Conservation (phyloP, 2,113 vertebrate genomes). For the Pangasianodon hypophthalmus region DNA sequence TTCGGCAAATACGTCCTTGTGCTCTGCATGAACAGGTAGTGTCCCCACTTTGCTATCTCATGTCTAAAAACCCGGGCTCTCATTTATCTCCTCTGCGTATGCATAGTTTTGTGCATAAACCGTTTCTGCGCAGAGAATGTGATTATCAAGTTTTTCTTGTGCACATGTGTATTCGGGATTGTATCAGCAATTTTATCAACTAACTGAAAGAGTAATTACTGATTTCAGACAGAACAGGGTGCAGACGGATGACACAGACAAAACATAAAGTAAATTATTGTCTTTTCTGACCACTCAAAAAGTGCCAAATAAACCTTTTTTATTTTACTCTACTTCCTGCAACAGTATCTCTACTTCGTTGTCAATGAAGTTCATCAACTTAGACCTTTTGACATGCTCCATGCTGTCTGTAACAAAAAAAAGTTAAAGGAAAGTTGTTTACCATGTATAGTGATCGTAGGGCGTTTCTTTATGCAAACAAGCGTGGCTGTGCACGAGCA, state of each 20-base stretch:
- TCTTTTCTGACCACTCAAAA: not conserved
- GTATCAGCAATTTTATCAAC: not conserved
- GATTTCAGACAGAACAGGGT: too few species aligned
- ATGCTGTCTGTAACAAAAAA: not conserved
- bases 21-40: not conserved
- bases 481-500: not conserved
- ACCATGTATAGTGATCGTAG: not conserved
- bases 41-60: too few species aligned
- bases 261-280: not conserved
- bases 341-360: not conserved
- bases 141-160: not conserved
- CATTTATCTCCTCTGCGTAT: too few species aligned
- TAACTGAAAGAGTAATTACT: not conserved
- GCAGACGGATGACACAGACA: too few species aligned
- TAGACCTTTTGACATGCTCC: not conserved
- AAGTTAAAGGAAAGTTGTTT: not conserved
- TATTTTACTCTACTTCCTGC: not conserved
- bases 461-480: not conserved
- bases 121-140: too few species aligned
- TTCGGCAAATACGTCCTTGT: too few species aligned
- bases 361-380: not conserved
- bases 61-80: too few species aligned
- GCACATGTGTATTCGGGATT: not conserved
- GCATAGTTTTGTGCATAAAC: too few species aligned
- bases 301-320: not conserved